Base-by-base conservation (phyloP, 30 jellyfish, hydroid and myxozoan species). In the Pelagia noctiluca region DNA sequence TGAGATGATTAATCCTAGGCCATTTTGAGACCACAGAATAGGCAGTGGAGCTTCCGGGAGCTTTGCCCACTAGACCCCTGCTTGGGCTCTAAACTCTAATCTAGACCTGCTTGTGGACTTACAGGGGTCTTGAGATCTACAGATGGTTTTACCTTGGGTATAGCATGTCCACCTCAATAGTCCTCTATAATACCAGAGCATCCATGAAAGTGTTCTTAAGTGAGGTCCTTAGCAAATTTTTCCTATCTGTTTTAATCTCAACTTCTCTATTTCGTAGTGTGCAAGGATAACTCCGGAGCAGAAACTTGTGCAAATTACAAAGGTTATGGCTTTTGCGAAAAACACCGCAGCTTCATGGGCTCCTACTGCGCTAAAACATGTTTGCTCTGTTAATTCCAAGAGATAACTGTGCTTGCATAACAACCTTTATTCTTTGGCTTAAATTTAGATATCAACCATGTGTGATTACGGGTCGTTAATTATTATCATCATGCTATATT, bases 351-450 rank as follows among this genome's bases (percentile, higher is more conserved):
- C 28, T 52, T 52, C 26, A 52, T 52, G 16, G 68, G 28, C 21
- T 52, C 68, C 7, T 52, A 52, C 21, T 52, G 68, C 21, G 68
- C 68, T 19, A 52, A 52, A 30, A 52, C 68, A 52, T 52, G 68
- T 19, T 42, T 42, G 57, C 57, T 42, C n/a, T n/a, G 57, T 8
- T 8, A 42, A 42, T 8, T 16, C 57, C 57, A 16, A 16, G 57
- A 42, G 16, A 42, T 42, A n/a, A n/a, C n/a, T n/a, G n/a, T 42
- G 57, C 57, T 42, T 42, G 57, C 57, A 42, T 42, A 5, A 16
- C 57, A 42, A 16, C 12, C 16, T 16, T 5, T 42, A 5, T 16
- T 5, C 16, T 42, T 16, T 42, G 57, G 57, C 57, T 42, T 42
- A 16, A 42, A 16, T n/a, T n/a, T n/a, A n/a, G n/a, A n/a, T n/a